Base-by-base conservation (phyloP, 2,113 vertebrate species). In the Brachyistius frenatus region DNA sequence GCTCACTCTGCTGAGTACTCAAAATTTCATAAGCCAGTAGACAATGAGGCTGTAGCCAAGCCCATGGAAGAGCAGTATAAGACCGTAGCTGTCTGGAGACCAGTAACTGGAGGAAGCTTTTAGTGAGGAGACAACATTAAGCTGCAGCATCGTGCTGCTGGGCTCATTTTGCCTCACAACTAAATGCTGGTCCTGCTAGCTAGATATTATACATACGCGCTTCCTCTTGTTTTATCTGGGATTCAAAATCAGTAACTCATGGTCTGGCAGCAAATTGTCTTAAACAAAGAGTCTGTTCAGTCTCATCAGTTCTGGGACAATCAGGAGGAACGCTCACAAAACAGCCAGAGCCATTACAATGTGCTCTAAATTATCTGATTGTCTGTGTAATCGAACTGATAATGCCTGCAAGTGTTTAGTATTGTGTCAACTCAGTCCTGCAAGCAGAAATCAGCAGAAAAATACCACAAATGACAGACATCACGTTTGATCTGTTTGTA, bases 1-100 rank as follows among this genome's bases (percentile, higher is more conserved):
- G 52, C 78, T 78, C 80, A 80, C 80, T 81, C 76, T 88, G 81
- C 83, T 85, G 85, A 89, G 75, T 80, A 77, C 84, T 89, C 84
- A 78, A 41, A 87, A 82, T 88, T 74, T 88, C 67, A 87, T 85
- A 84, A 85, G 74, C 67, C 76, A 65, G 75, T 39, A 88, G 89
- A 89, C 84, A 85, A 83, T 73, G 73, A 84, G 83, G 80, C 81
- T 80, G 81, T 66, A 70, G 71, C 58, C 62, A 3, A 55, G 73
- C 65, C 78, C 55, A 11, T 52, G 54, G 70, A 78, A 49, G 35
- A 49, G 57, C 63, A 76, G 66, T 56, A 31, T 68, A 30, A 66
- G 66, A 23, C 72, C n/a, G 65, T 44, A 69, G 65, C 68, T 69
- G 88, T 91, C 76, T 83, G 73, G 73, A 86, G 79, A 86, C 44